A percentile compares a stretch with the other conserved stretches of the same genome.
These are phyloP conservation scores for Aphyosemion australe DNA, from an alignment of 2,113 vertebrate genomes.

Conservation along the genomic window DNA sequence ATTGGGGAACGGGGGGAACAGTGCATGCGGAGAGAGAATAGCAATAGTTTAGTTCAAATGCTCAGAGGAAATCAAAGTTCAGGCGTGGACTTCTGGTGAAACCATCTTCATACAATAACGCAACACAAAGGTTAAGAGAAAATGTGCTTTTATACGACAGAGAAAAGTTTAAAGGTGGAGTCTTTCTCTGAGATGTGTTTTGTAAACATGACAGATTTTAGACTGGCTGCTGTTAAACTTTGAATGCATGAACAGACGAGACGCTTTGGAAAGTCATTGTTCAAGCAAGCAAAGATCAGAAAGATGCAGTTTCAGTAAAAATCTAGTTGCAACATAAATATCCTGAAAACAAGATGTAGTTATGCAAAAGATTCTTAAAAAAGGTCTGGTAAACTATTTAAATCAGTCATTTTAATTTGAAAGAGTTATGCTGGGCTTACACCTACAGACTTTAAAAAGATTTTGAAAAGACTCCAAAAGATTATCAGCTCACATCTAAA, in stretches of 20 bases:
- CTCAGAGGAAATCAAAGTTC: slow-evolving; percentile 41
- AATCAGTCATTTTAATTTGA: neutral
- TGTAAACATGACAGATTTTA: neutral
- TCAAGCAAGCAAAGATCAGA: neutral
- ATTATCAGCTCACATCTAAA: too few relatives aligned
- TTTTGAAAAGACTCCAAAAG: too few relatives aligned
- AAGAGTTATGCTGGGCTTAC: too few relatives aligned
- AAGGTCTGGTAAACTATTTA: neutral
- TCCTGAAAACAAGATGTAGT: too few relatives aligned
- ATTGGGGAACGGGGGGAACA: slow-evolving; percentile 21
- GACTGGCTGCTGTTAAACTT: neutral
- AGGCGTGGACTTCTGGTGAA: slow-evolving; percentile 7
- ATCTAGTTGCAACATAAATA: too few relatives aligned
- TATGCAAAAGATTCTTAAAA: too few relatives aligned
- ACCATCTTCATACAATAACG: neutral
- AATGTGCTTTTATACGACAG: neutral
- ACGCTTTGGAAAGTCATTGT: neutral
- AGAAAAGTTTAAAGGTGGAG: neutral
- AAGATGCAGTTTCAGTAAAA: neutral
- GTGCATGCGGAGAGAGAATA: slow-evolving; percentile 46
- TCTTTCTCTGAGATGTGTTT: neutral
- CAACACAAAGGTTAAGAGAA: neutral
- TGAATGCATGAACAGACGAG: neutral
- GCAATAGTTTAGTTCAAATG: slow-evolving; percentile 45
- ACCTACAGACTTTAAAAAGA: too few relatives aligned